Percentiles rank a stretch among this genome's conserved stretches.
phyloP scores from a whole-genome alignment of 2,113 vertebrate genomes.

The Thamnophis sirtalis region DNA sequence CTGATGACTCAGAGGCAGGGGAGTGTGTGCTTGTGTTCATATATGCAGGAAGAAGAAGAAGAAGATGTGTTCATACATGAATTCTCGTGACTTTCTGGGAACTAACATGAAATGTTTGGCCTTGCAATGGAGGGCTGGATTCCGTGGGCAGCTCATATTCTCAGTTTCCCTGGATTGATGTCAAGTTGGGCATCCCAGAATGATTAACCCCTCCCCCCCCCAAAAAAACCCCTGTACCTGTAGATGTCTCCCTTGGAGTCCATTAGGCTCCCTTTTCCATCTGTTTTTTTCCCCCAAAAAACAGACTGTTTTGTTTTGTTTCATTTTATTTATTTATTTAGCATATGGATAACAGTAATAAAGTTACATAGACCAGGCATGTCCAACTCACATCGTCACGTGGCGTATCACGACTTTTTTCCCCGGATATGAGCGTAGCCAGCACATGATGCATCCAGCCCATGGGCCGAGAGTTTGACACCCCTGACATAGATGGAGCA shows the following conservation, averaged over 20 bases:
- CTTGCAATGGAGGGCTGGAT: neutral
- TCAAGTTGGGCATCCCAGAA: neutral
- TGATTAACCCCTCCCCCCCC: too few species aligned
- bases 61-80: neutral
- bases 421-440: too few species aligned
- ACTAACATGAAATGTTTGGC: neutral
- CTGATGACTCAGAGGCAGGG: neutral
- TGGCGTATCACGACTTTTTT: too few species aligned
- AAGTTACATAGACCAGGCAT: too few species aligned
- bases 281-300: neutral
- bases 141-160: neutral
- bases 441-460: too few species aligned
- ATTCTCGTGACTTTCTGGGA: neutral
- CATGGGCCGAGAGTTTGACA: too few species aligned
- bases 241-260: neutral
- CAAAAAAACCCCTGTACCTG: neutral
- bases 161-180: neutral
- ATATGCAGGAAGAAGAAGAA: neutral
- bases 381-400: too few species aligned
- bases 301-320: too few species aligned
- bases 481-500: too few species aligned
- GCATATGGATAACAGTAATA: too few species aligned
- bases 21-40: neutral
- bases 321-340: too few species aligned
- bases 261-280: neutral